Evolutionary conservation across 2,888 invertebrate species (phyloP).

Genomic region (Calephelis perditalis): DNA sequence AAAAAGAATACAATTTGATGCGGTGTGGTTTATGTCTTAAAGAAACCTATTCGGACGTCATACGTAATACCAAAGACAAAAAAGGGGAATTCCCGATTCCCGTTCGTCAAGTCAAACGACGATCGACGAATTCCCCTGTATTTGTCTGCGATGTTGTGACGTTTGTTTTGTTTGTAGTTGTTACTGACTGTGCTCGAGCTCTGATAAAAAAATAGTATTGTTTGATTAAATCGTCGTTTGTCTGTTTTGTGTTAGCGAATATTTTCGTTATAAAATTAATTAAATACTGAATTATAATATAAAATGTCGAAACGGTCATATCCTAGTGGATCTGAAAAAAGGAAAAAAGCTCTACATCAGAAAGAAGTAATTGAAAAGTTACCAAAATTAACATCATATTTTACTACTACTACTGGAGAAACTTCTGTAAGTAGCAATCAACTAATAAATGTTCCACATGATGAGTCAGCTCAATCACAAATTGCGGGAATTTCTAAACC

Average conservation of each 20-base stretch:
- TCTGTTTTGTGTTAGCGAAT: slow-evolving; percentile 7
- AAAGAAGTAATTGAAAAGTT: slow-evolving; percentile 26
- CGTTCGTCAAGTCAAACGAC: too few species aligned
- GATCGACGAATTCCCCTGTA: too few species aligned
- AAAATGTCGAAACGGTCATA: slow-evolving; percentile 18
- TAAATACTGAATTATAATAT: slow-evolving; percentile 16
- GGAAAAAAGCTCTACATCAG: slow-evolving; percentile 25
- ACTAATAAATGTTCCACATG: slow-evolving; percentile 20
- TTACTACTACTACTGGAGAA: slow-evolving; percentile 21
- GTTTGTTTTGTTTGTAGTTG: too few species aligned
- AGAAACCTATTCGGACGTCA: too few species aligned
- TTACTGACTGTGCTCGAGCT: background rate
- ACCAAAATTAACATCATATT: slow-evolving; percentile 27
- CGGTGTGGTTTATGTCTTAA: too few species aligned
- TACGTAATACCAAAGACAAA: too few species aligned
- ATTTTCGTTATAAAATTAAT: slow-evolving; percentile 2
- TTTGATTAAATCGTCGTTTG: slow-evolving; percentile 6
- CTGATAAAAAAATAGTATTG: background rate
- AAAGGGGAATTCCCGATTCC: too few species aligned
- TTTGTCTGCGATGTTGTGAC: too few species aligned
- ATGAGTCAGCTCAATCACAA: slow-evolving; percentile 20
- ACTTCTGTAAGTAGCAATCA: slow-evolving; percentile 24
- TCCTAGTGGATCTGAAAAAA: slow-evolving; percentile 27
- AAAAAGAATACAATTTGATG: too few species aligned
- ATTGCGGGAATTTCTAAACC: slow-evolving; percentile 18